phyloP scores from a whole-genome alignment of 2,797 vertebrate species.

The Semaprochilodus insignis region DNA sequence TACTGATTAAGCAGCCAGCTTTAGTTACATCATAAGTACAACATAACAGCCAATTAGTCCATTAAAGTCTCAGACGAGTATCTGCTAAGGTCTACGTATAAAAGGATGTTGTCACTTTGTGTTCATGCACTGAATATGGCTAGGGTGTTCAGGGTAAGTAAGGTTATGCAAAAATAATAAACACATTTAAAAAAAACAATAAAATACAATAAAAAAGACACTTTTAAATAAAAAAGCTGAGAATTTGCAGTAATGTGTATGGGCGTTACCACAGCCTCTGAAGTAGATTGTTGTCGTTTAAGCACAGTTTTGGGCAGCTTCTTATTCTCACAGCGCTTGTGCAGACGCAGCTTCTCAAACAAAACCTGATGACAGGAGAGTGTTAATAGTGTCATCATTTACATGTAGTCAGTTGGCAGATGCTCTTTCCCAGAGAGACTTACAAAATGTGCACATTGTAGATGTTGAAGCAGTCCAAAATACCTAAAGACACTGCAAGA shows the following conservation, averaged over 20 bases:
- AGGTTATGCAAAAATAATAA: too few relatives aligned
- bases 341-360: slow-evolving; percentile 90
- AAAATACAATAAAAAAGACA: neutral
- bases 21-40: neutral
- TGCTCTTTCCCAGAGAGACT: too few relatives aligned
- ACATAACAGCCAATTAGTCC: too few relatives aligned
- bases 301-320: slow-evolving; percentile 82
- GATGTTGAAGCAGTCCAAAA: too few relatives aligned
- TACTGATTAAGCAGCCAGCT: too few relatives aligned
- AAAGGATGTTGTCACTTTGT: neutral
- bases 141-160: too few relatives aligned
- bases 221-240: neutral
- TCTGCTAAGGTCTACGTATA: neutral
- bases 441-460: too few relatives aligned
- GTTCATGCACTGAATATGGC: too few relatives aligned
- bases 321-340: slow-evolving; percentile 80
- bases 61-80: too few relatives aligned
- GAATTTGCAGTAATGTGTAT: neutral
- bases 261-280: slow-evolving; percentile 83
- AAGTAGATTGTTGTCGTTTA: slow-evolving; percentile 86
- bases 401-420: too few relatives aligned
- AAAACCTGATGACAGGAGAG: slow-evolving; percentile 80
- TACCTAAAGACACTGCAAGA: too few relatives aligned
- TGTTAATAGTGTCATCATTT: neutral
- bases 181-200: neutral